A percentile compares a stretch with the other conserved stretches of the same genome.
phyloP scores from a whole-genome alignment of 2,797 vertebrate genomes.

The Sciaenops ocellatus region DNA sequence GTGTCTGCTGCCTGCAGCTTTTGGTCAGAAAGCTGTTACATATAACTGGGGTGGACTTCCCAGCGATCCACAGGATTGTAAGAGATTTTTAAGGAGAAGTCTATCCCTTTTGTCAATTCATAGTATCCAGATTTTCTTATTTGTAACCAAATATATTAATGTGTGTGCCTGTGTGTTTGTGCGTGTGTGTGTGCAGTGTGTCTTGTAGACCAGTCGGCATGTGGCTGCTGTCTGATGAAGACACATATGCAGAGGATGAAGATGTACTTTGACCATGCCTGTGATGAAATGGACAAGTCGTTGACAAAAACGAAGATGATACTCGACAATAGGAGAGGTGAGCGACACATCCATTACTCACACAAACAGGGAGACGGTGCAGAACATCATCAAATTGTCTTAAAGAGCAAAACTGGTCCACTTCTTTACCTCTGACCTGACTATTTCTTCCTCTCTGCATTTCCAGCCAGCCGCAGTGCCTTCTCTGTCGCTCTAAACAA shows the following conservation, averaged over 20 bases:
- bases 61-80: slow-evolving; percentile 22
- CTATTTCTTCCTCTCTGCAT: background rate
- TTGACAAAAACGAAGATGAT: slow-evolving; percentile 50
- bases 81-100: slow-evolving; percentile 20
- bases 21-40: background rate
- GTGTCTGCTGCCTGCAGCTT: slow-evolving; percentile 70
- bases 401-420: background rate
- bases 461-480: slow-evolving; percentile 78
- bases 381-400: background rate
- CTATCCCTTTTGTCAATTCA: background rate
- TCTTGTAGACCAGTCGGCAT: slow-evolving; percentile 61
- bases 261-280: slow-evolving; percentile 66
- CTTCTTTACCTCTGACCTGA: background rate
- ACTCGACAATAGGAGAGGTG: slow-evolving; percentile 75
- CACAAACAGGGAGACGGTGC: background rate
- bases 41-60: background rate
- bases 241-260: slow-evolving; percentile 67
- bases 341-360: slow-evolving; percentile 24
- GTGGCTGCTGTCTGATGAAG: slow-evolving; percentile 85
- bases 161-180: background rate
- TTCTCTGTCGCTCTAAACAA: slow-evolving; percentile 82
- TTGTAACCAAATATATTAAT: background rate
- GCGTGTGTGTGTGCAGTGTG: slow-evolving; percentile 69
- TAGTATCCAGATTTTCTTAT: background rate
- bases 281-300: slow-evolving; percentile 18